Conservation (phyloP, 2,113 vertebrate species). For the rabbit (Oryctolagus cuniculus) region mOryCun1.1 NC_091434.1:67425001-67425500, state of each 20-base stretch:
- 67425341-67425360: neutral
- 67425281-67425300: neutral
- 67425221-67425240: neutral
- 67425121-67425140: neutral
- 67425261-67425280: neutral
- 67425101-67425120: neutral
- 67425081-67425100: rapidly evolving
- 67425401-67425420: neutral
- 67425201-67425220: neutral
- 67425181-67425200: neutral
- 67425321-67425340: neutral
- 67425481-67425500: neutral
- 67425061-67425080: neutral
- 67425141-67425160: neutral
- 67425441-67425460: neutral
- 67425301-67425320: no score
- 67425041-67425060: neutral
- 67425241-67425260: neutral
- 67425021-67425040: neutral
- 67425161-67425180: neutral
- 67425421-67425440: neutral
- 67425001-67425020: neutral
- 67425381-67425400: neutral
- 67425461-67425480: neutral
- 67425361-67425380: neutral